Percentiles rank a stretch among this genome's conserved stretches.
phyloP scores from a whole-genome alignment of 2,888 invertebrate species.

The Temnothorax ravouxi region DNA sequence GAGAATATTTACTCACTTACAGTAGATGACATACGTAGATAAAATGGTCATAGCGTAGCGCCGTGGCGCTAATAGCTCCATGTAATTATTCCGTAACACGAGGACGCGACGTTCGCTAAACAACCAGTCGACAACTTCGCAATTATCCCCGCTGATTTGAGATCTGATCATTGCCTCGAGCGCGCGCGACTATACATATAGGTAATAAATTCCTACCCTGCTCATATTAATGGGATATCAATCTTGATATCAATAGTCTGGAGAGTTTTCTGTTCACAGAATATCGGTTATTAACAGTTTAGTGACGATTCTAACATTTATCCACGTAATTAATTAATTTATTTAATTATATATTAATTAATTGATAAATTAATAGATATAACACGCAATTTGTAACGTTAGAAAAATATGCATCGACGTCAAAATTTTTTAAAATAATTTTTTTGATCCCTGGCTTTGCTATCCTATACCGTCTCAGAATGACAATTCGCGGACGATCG shows the following conservation, averaged over 20 bases:
- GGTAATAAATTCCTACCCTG: slow-evolving; percentile 32
- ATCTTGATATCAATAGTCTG: slow-evolving; percentile 25
- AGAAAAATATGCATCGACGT: background rate
- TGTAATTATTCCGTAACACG: slow-evolving; percentile 53
- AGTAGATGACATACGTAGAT: slow-evolving; percentile 26
- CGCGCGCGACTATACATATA: background rate
- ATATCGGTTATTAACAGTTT: background rate
- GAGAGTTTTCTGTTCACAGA: background rate
- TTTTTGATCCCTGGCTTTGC: too few relatives aligned
- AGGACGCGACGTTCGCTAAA: slow-evolving; percentile 43
- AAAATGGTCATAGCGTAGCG: slow-evolving; percentile 14
- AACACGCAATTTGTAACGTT: background rate
- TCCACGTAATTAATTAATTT: background rate
- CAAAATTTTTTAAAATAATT: background rate
- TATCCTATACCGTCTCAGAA: background rate
- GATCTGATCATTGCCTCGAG: slow-evolving; percentile 54
- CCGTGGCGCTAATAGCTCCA: slow-evolving; percentile 26
- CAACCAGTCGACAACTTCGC: slow-evolving; percentile 31
- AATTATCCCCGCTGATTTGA: slow-evolving; percentile 54
- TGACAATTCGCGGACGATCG: slow-evolving; percentile 24
- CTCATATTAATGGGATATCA: slow-evolving; percentile 31
- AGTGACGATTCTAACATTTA: background rate
- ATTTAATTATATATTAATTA: background rate
- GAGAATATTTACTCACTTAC: background rate
- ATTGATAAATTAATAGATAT: background rate